Evolutionary conservation across 35 echinoderm and acorn worm species (phyloP).

Genomic region (Lytechinus variegatus): DNA sequence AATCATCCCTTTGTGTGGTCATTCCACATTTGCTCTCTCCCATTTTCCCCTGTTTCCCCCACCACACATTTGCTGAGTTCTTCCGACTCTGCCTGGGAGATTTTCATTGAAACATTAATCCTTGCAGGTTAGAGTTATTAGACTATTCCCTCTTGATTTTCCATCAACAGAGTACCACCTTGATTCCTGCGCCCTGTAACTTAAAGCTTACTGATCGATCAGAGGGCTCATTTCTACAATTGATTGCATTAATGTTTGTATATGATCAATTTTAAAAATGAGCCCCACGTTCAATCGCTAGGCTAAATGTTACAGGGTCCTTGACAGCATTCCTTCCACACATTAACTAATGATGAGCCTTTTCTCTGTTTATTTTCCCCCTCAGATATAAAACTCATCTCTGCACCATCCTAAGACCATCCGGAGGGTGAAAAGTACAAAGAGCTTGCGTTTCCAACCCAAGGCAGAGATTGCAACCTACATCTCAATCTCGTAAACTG

Average conservation of each 20-base stretch:
- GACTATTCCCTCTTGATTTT: neutral
- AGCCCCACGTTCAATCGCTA: too few relatives aligned
- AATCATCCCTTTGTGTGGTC: neutral
- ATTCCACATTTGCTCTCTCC: neutral
- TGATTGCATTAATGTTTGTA: too few relatives aligned
- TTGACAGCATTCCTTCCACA: neutral
- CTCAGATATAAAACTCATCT: constrained; percentile 19
- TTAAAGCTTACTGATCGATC: too few relatives aligned
- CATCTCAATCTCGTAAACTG: neutral
- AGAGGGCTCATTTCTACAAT: too few relatives aligned
- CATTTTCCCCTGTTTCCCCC: neutral
- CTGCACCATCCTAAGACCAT: neutral
- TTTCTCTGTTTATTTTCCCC: neutral
- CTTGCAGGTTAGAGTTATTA: neutral
- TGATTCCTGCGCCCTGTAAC: too few relatives aligned
- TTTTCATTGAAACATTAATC: neutral
- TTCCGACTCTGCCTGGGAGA: neutral
- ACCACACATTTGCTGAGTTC: neutral
- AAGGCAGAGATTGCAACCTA: neutral
- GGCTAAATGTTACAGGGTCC: too few relatives aligned
- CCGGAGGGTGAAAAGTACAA: neutral
- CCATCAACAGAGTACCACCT: neutral
- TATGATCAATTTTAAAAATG: too few relatives aligned
- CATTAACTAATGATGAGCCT: neutral
- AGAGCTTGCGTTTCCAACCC: neutral